A percentile compares a stretch with the other conserved stretches of the same genome.
phyloP scores from a whole-genome alignment of 2,113 vertebrate genomes.

The Gallinago undulata region DNA sequence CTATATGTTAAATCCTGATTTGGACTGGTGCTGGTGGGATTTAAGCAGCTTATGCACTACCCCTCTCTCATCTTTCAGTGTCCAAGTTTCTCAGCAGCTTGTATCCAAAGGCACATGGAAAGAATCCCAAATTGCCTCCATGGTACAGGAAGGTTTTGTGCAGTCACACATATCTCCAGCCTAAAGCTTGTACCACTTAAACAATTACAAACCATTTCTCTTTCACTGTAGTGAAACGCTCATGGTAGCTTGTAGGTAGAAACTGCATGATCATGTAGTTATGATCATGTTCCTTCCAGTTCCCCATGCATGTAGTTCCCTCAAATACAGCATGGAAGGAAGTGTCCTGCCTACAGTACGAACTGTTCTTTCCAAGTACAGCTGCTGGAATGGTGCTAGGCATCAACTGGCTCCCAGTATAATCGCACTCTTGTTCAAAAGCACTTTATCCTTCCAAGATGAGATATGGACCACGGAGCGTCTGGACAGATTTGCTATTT shows the following conservation, averaged over 20 bases:
- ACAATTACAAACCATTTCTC: background rate
- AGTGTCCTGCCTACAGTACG: background rate
- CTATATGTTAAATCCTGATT: background rate
- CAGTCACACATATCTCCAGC: background rate
- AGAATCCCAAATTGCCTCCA: background rate
- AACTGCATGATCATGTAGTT: background rate
- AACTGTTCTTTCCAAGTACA: background rate
- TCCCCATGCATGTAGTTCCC: background rate
- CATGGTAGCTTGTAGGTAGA: background rate
- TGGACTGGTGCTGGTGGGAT: background rate
- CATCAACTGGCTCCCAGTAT: background rate
- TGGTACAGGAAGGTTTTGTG: no score
- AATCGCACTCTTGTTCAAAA: background rate
- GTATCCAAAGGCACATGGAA: background rate
- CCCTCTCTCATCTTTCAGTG: background rate
- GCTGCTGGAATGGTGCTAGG: background rate
- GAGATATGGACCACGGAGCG: background rate
- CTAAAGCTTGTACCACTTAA: background rate
- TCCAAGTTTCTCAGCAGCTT: background rate
- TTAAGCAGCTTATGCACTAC: background rate
- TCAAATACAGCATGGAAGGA: background rate
- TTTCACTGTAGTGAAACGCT: background rate
- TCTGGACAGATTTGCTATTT: background rate
- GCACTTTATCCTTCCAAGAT: background rate
- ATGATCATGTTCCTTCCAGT: no score